phyloP scores from a whole-genome alignment of 1,140 invertebrate genomes.

The Coenobita brevimanus region DNA sequence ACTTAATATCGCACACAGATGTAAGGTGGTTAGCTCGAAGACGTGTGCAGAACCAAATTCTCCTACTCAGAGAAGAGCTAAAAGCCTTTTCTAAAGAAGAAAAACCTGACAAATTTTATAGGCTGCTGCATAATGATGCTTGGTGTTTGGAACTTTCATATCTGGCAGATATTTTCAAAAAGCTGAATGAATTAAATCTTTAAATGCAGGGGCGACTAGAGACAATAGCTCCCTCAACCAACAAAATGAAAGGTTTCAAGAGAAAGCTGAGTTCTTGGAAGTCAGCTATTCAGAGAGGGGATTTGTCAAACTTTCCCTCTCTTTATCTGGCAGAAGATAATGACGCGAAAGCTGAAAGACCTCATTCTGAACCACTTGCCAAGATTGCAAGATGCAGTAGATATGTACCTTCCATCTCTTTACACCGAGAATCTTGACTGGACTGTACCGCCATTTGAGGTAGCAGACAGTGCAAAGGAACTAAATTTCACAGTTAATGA shows the following conservation, averaged over 20 bases:
- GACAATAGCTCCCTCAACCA: neutral
- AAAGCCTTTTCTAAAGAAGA: too few species aligned
- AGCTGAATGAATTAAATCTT: too few species aligned
- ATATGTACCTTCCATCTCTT: constrained; percentile 29
- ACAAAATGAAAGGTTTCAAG: neutral
- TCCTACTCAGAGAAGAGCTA: too few species aligned
- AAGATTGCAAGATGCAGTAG: neutral
- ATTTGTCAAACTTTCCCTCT: constrained; percentile 8
- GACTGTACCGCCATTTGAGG: constrained; percentile 42
- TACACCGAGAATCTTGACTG: constrained; percentile 33
- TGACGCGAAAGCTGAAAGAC: neutral
- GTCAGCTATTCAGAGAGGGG: neutral
- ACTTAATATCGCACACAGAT: too few species aligned
- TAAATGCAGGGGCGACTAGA: too few species aligned
- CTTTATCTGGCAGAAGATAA: neutral
- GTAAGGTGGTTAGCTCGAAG: too few species aligned
- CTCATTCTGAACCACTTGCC: neutral
- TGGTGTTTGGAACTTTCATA: too few species aligned
- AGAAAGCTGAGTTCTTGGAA: neutral
- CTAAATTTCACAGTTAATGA: constrained; percentile 23
- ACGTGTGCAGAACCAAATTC: too few species aligned
- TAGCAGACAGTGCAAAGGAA: constrained; percentile 36
- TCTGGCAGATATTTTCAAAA: too few species aligned
- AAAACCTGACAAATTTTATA: too few species aligned
- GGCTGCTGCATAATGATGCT: too few species aligned